phyloP scores from a whole-genome alignment of 2,888 invertebrate genomes.

The Pseudococcus viburni region DNA sequence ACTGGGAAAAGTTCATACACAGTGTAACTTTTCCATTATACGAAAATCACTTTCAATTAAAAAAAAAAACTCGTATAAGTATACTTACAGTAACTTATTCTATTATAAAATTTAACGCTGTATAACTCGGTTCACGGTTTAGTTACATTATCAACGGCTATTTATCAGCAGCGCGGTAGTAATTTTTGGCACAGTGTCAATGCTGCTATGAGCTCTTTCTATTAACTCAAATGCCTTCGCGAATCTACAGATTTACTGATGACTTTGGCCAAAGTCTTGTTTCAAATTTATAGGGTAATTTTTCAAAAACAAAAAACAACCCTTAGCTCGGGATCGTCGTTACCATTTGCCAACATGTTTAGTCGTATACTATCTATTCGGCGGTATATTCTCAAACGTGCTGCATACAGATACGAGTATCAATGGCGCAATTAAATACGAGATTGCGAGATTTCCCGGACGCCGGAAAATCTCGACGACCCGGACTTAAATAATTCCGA shows the following conservation, averaged over 20 bases:
- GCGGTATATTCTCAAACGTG: background rate
- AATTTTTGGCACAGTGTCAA: constrained; percentile 30
- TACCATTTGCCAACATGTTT: constrained; percentile 16
- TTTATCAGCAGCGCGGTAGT: constrained; percentile 31
- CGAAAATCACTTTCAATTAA: background rate
- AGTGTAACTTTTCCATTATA: background rate
- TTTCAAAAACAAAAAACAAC: constrained; percentile 33
- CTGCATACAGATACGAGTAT: background rate
- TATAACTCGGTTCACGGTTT: background rate
- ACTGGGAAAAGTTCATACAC: background rate
- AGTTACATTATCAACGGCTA: constrained; percentile 19
- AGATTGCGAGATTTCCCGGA: background rate
- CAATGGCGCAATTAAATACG: background rate
- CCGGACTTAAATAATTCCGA: constrained; percentile 17
- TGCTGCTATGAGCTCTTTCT: constrained; percentile 18
- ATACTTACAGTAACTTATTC: background rate
- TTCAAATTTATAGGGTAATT: constrained; percentile 36
- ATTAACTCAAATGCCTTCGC: constrained; percentile 35
- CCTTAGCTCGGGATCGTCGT: background rate
- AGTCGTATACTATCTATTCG: background rate
- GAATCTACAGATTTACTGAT: constrained; percentile 37
- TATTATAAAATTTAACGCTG: constrained; percentile 19
- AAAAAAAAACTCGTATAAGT: background rate
- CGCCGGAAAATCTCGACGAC: background rate
- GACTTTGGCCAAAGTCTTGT: constrained; percentile 20